Evolutionary conservation across 1,140 invertebrate species (phyloP).

Genomic region (Bactericera cockerelli): DNA sequence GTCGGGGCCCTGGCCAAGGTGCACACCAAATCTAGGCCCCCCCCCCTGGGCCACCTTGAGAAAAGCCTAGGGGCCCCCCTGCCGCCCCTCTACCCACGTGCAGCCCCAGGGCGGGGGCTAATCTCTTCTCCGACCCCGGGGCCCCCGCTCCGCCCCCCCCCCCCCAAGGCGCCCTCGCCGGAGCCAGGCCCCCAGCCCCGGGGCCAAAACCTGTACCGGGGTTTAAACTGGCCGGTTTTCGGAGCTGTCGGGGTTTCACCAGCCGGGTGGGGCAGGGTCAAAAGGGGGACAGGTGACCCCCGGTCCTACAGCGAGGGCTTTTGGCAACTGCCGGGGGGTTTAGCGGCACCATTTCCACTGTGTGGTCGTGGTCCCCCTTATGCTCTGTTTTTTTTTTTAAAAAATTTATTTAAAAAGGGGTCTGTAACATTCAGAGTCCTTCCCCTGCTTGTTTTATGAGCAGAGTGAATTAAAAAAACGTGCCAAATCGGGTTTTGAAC

Average conservation of each 20-base stretch:
- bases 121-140: slow-evolving; percentile 34
- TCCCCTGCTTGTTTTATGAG: too few relatives aligned
- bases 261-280: slow-evolving; percentile 44
- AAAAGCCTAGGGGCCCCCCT: slow-evolving; percentile 63
- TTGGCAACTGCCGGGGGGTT: slow-evolving; percentile 48
- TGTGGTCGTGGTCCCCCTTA: too few relatives aligned
- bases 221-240: slow-evolving; percentile 60
- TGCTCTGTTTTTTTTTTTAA: too few relatives aligned
- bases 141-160: not conserved
- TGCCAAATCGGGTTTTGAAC: too few relatives aligned
- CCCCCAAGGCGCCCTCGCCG: slow-evolving; percentile 18
- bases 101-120: slow-evolving; percentile 35
- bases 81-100: slow-evolving; percentile 42
- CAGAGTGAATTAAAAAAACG: too few relatives aligned
- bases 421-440: too few relatives aligned
- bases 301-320: slow-evolving; percentile 66
- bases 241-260: slow-evolving; percentile 49
- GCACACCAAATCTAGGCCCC: not conserved
- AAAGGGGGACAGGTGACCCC: slow-evolving; percentile 67
- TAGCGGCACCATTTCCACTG: slow-evolving; percentile 39
- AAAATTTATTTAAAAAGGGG: too few relatives aligned
- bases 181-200: slow-evolving; percentile 35
- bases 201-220: slow-evolving; percentile 47
- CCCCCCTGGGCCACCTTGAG: slow-evolving; percentile 22
- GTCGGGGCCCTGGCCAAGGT: not conserved